Percentiles rank a stretch among this genome's conserved stretches.
phyloP scores from a whole-genome alignment of 2,888 invertebrate genomes.

The Halictus ligatus region DNA sequence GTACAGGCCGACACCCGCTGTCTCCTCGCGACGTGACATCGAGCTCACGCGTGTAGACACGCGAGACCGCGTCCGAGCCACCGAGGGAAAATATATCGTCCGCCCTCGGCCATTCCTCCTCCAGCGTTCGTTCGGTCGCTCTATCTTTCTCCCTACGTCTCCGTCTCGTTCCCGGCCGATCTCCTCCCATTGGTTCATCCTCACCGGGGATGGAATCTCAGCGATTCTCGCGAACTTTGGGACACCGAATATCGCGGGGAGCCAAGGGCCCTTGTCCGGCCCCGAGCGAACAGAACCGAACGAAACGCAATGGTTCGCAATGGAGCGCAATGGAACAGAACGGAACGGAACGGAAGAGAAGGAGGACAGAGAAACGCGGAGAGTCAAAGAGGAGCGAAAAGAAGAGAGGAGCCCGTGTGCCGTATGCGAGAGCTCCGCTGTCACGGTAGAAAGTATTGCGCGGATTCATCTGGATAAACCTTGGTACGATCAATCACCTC shows the following conservation, averaged over 20 bases:
- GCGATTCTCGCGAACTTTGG: slow-evolving; percentile 58
- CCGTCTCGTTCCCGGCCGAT: background rate
- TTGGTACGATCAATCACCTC: slow-evolving; percentile 66
- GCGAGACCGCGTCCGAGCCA: slow-evolving; percentile 67
- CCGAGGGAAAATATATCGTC: slow-evolving; percentile 61
- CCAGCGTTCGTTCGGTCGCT: slow-evolving; percentile 13
- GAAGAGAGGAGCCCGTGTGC: slow-evolving; percentile 41
- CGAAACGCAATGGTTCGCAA: too few species aligned
- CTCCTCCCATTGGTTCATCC: slow-evolving; percentile 1
- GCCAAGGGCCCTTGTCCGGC: slow-evolving; percentile 25
- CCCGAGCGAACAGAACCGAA: background rate
- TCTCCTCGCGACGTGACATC: slow-evolving; percentile 78
- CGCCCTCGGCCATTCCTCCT: slow-evolving; percentile 45
- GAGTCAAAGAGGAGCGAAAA: background rate
- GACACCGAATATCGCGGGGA: slow-evolving; percentile 49
- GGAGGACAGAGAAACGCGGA: background rate
- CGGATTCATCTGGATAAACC: slow-evolving; percentile 72
- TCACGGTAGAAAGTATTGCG: slow-evolving; percentile 68
- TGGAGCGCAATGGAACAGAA: background rate
- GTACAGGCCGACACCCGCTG: slow-evolving; percentile 77
- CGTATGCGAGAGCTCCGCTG: slow-evolving; percentile 60
- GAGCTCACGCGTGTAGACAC: slow-evolving; percentile 73
- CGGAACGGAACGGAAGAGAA: background rate
- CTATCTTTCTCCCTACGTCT: background rate
- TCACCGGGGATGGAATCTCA: slow-evolving; percentile 54